These are phyloP conservation scores for Dryobates pubescens DNA, from an alignment of 2,797 vertebrate genomes.

Conservation along the genomic window DNA sequence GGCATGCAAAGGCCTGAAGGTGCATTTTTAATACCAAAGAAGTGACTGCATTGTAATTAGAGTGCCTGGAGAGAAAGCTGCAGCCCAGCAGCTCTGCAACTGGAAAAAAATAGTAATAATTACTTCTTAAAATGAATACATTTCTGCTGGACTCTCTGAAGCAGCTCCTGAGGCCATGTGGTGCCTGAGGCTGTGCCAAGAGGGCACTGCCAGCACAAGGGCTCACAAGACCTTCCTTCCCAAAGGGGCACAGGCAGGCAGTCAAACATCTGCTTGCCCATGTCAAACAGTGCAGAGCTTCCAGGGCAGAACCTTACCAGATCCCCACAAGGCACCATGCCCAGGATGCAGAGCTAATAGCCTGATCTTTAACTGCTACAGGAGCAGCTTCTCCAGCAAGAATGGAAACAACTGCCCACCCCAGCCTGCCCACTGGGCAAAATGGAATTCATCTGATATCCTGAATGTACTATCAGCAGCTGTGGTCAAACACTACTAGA, in stretches of 20 bases:
- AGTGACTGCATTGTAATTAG: no score
- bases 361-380: not conserved
- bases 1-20: no score
- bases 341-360: not conserved
- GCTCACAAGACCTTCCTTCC: not conserved
- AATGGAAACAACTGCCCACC: not conserved
- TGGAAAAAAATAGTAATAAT: no score
- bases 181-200: not conserved
- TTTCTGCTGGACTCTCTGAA: no score
- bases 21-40: no score
- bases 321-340: not conserved
- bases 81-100: no score
- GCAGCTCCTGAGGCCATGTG: not conserved
- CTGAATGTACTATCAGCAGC: not conserved
- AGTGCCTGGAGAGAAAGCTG: no score
- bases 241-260: accelerated
- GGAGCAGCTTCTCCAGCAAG: not conserved
- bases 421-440: not conserved
- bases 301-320: not conserved
- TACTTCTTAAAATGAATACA: no score
- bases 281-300: not conserved
- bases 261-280: not conserved
- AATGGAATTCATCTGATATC: not conserved
- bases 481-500: not conserved
- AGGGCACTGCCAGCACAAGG: not conserved